Percentiles rank a stretch among this genome's conserved stretches.
These are phyloP conservation scores for Diglossa cyanea DNA, from an alignment of 2,797 vertebrate genomes.

Conservation along the genomic window DNA sequence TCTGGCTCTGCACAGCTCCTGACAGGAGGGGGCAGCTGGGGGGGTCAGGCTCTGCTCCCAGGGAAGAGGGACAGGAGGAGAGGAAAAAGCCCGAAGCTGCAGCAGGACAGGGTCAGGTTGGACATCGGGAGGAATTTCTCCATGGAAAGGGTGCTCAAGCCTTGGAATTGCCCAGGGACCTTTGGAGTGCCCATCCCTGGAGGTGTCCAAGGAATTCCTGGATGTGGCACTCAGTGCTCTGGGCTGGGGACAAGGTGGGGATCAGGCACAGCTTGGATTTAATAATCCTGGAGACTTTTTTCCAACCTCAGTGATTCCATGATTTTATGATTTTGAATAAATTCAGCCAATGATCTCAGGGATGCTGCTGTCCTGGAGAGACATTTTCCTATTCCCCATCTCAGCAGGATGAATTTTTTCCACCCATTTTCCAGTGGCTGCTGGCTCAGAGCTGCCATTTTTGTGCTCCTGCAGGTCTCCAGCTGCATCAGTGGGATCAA, in stretches of 20 bases:
- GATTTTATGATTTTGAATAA: background rate
- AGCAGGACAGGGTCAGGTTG: fast-evolving
- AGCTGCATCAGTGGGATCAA: slow-evolving; percentile 24
- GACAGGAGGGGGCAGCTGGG: fast-evolving
- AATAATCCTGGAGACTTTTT: fast-evolving
- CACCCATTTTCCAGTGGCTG: background rate
- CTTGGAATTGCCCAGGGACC: fast-evolving
- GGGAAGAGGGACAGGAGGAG: background rate
- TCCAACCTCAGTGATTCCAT: background rate
- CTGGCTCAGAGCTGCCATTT: slow-evolving; percentile 24
- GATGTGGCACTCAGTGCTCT: fast-evolving
- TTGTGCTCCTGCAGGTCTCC: background rate
- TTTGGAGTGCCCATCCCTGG: background rate
- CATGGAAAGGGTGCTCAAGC: background rate
- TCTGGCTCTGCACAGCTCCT: background rate
- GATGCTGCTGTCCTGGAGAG: background rate
- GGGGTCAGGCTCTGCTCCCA: fast-evolving
- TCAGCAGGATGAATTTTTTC: background rate
- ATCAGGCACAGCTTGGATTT: fast-evolving
- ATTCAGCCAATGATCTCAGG: background rate
- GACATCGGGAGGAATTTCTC: fast-evolving
- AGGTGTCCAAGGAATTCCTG: background rate
- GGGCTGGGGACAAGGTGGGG: background rate
- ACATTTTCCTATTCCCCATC: background rate
- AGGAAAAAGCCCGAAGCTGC: fast-evolving